These are phyloP conservation scores for Himalopsyche tibetana DNA, from an alignment of 2,888 invertebrate species.

Conservation along the genomic window DNA sequence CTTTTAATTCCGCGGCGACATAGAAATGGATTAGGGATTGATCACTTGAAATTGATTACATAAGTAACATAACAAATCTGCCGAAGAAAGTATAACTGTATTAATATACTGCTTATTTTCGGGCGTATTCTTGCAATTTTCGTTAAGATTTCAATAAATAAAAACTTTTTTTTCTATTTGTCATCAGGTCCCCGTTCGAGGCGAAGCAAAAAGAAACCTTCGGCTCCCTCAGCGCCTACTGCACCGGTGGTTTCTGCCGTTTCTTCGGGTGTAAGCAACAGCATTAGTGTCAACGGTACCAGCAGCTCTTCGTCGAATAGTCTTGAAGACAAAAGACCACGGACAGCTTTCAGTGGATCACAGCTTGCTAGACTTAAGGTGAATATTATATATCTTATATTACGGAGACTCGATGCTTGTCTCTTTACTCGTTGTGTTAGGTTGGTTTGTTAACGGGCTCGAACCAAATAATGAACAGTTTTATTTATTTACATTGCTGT, in stretches of 20 bases:
- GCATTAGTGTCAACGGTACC: not conserved
- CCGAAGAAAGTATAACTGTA: too few relatives aligned
- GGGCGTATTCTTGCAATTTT: too few relatives aligned
- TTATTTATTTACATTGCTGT: too few relatives aligned
- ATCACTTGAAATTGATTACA: not conserved
- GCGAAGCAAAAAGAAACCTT: constrained; percentile 77
- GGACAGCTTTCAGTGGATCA: constrained; percentile 97
- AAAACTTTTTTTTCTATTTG: not conserved
- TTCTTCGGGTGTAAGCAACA: constrained; percentile 62
- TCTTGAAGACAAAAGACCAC: constrained; percentile 91
- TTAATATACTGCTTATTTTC: too few relatives aligned
- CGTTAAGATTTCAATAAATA: too few relatives aligned
- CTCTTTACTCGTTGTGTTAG: too few relatives aligned
- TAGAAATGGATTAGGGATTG: not conserved
- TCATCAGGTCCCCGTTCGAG: constrained; percentile 78
- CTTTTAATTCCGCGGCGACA: not conserved
- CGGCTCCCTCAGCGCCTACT: constrained; percentile 58
- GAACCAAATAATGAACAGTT: too few relatives aligned
- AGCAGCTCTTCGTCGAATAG: not conserved
- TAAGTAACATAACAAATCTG: not conserved
- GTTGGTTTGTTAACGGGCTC: too few relatives aligned
- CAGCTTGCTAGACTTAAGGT: constrained; percentile 92
- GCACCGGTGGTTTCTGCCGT: constrained; percentile 69
- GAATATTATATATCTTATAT: constrained; percentile 63
- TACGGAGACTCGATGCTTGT: too few relatives aligned